phyloP scores from a whole-genome alignment of 2,888 invertebrate genomes.

The Drosophila trichaetosa region DNA sequence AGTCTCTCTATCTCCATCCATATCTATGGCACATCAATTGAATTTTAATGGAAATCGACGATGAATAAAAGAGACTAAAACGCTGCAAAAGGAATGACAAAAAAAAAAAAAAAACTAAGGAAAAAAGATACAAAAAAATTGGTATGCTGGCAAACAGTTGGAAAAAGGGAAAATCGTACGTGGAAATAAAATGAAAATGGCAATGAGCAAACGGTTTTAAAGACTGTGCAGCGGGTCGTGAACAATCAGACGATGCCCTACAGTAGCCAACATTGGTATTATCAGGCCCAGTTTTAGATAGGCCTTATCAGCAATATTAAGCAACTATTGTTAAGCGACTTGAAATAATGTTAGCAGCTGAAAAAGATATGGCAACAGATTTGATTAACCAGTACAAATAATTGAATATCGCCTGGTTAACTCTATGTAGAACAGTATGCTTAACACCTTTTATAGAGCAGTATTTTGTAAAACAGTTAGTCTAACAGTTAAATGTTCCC shows the following conservation, averaged over 20 bases:
- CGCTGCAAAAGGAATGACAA: slow-evolving; percentile 63
- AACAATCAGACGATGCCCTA: slow-evolving; percentile 44
- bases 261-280: background rate
- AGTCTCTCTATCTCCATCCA: slow-evolving; percentile 9
- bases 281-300: background rate
- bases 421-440: too few species aligned
- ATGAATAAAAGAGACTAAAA: slow-evolving; percentile 81
- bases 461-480: background rate
- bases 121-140: slow-evolving; percentile 15
- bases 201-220: slow-evolving; percentile 68
- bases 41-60: slow-evolving; percentile 82
- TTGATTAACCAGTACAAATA: background rate
- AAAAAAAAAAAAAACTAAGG: slow-evolving; percentile 25
- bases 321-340: background rate
- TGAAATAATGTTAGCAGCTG: background rate
- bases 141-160: slow-evolving; percentile 61
- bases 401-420: background rate
- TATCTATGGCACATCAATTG: slow-evolving; percentile 75
- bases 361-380: background rate
- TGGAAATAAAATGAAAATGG: slow-evolving; percentile 74
- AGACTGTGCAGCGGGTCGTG: slow-evolving; percentile 63
- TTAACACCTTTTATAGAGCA: background rate
- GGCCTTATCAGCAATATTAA: background rate
- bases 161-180: slow-evolving; percentile 70
- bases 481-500: slow-evolving; percentile 1